Evolutionary conservation across 2,888 invertebrate genomes (phyloP), one percentile per base, ranked within the genome.

Genomic region (Allophyes oxyacanthae): DNA sequence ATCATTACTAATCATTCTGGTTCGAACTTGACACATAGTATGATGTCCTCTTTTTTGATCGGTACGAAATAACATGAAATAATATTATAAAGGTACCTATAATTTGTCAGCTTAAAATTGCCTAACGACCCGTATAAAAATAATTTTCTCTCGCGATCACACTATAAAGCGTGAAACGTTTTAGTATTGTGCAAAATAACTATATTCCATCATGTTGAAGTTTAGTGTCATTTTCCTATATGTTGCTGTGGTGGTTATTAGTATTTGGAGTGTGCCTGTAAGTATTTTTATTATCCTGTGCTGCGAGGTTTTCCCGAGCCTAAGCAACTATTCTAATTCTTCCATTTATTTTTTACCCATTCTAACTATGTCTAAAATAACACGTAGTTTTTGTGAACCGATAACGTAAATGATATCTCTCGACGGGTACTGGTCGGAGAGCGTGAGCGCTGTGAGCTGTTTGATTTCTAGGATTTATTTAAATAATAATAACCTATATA

Each of bases 11-110:
- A 9, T 10, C 4, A 9, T 9, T 41, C 9, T n/a, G 36, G 25
- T 52, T 69, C 64, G 37, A 50, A 55, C 67, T 68, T 68, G 68
- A 53, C 70, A 38, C n/a, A n/a, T n/a, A n/a, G n/a, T 14, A 2
- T 6, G 6, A n/a, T 7, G n/a, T 30, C 5, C 2, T n/a, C n/a
- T 28, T 45, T 58, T 37, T 30, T 38, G 26, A 26, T 11, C 41
- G 26, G 40, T 53, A 42, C 26, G 20, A 66, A 62, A 40, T 40
- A 43, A n/a, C 20, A 45, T 20, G 20, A 3, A 20, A 2, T n/a
- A n/a, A n/a, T 42, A n/a, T 32, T 36, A 36, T 28, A 44, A 37
- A 26, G 6, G 30, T n/a, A n/a, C n/a, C n/a, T 20, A 20, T 53
- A 40, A 50, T 64, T 53, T 56, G 7, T 20, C 20, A 25, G 7